Evolutionary conservation across 2,113 vertebrate genomes (phyloP).

Genomic region (Gallinago undulata): DNA sequence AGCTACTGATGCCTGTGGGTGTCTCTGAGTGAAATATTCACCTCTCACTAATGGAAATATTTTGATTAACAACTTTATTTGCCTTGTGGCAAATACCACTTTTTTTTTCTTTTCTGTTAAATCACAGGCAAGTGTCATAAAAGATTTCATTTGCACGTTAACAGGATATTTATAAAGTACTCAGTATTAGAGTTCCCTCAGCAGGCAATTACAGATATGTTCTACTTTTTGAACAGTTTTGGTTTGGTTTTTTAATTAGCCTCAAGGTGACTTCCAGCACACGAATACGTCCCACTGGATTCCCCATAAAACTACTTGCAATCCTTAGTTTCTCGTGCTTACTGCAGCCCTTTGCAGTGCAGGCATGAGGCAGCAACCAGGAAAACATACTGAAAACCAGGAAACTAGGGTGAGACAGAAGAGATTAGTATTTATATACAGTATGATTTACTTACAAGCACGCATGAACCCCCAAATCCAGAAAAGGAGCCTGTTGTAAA

Average conservation of each 20-base stretch:
- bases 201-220: background rate
- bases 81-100: background rate
- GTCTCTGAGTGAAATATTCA: background rate
- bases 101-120: background rate
- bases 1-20: background rate
- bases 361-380: background rate
- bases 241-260: background rate
- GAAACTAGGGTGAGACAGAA: background rate
- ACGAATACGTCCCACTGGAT: background rate
- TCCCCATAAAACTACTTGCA: background rate
- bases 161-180: background rate
- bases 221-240: background rate
- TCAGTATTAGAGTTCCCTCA: background rate
- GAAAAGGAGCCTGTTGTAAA: background rate
- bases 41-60: background rate
- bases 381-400: background rate
- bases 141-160: conserved; percentile 11
- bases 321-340: background rate
- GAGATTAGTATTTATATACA: background rate
- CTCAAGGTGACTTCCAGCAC: background rate
- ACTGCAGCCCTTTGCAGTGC: background rate
- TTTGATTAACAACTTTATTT: conserved; percentile 19
- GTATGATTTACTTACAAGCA: background rate
- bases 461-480: accelerated
- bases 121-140: background rate